phyloP scores from a whole-genome alignment of 2,888 invertebrate genomes.

The Celastrina argiolus region DNA sequence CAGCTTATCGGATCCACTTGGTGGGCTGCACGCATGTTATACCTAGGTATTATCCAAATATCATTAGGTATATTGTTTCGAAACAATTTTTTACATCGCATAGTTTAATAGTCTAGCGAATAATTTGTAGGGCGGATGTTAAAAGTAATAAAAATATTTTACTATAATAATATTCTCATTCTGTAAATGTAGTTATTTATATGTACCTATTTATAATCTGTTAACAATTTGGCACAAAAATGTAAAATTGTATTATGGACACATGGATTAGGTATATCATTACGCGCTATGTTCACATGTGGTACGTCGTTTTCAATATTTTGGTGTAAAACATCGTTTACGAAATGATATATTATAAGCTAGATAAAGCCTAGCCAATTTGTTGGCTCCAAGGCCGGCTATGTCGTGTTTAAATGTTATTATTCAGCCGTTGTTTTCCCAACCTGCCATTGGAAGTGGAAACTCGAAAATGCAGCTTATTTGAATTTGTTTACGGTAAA shows the following conservation, averaged over 20 bases:
- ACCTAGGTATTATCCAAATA: not conserved
- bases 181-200: too few species aligned
- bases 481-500: slow-evolving; percentile 4
- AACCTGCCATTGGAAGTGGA: slow-evolving; percentile 4
- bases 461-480: slow-evolving; percentile 10
- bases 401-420: slow-evolving; percentile 18
- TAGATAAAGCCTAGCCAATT: slow-evolving; percentile 18
- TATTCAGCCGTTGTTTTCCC: slow-evolving; percentile 16
- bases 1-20: not conserved
- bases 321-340: slow-evolving; percentile 8
- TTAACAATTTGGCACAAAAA: too few species aligned
- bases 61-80: not conserved
- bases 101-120: not conserved
- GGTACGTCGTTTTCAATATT: not conserved
- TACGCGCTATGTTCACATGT: not conserved
- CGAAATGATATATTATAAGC: slow-evolving; percentile 7
- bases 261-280: not conserved
- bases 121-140: too few species aligned
- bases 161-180: too few species aligned
- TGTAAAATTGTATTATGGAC: not conserved
- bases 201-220: too few species aligned
- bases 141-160: too few species aligned
- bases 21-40: not conserved
- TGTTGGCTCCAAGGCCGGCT: slow-evolving; percentile 7
- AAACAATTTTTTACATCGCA: not conserved